Conservation (phyloP, 1,140 invertebrate genomes). For the Venustaconcha ellipsiformis region DNA sequence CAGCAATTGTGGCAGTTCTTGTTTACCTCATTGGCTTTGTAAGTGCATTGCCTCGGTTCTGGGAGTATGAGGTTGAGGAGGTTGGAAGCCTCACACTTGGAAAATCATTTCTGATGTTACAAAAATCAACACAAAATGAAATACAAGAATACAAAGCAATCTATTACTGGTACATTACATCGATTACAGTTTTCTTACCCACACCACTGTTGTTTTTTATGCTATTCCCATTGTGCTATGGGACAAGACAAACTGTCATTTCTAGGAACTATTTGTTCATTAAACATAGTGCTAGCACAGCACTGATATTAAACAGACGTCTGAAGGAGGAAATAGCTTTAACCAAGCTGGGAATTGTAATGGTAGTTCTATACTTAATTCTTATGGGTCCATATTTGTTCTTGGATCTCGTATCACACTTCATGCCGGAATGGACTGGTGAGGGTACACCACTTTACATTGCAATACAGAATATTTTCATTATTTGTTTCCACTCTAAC, state of each 20-base stretch:
- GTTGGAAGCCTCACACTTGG: constrained; percentile 20
- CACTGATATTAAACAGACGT: constrained; percentile 49
- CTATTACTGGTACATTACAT: constrained; percentile 65
- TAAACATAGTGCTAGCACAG: constrained; percentile 49
- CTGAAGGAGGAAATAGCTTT: constrained; percentile 56
- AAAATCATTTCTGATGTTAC: constrained; percentile 29
- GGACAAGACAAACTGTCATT: constrained; percentile 38
- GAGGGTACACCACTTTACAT: constrained; percentile 44
- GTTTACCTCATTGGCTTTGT: constrained; percentile 59
- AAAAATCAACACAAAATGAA: constrained; percentile 44
- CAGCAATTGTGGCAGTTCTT: constrained; percentile 53
- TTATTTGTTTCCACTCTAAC: constrained; percentile 57
- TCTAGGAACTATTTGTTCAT: constrained; percentile 45
- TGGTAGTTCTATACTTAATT: constrained; percentile 56
- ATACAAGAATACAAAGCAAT: constrained; percentile 56
- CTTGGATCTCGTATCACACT: constrained; percentile 45
- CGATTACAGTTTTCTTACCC: constrained; percentile 59
- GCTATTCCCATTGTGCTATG: constrained; percentile 41
- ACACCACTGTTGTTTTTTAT: constrained; percentile 51
- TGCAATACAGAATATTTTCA: constrained; percentile 56
- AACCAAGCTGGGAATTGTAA: constrained; percentile 51
- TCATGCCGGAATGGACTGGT: constrained; percentile 38
- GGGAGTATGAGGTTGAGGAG: constrained; percentile 52
- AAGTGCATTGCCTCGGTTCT: constrained; percentile 62
- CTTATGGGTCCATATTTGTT: constrained; percentile 51